Conservation (phyloP, 2,888 invertebrate species). For the Penaeus monodon region DNA sequence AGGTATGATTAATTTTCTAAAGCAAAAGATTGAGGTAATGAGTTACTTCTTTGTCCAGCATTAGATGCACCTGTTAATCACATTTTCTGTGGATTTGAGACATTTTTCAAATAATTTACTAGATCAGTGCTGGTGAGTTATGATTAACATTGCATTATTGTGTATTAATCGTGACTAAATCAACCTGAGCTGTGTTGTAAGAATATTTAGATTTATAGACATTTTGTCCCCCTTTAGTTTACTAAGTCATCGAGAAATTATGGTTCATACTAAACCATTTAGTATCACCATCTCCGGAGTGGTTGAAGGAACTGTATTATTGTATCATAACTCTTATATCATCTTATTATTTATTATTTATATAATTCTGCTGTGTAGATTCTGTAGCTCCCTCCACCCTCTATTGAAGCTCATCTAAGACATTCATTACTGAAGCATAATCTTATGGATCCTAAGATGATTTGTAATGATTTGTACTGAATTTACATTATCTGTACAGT, state of each 20-base stretch:
- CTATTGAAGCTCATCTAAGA: slow-evolving; percentile 39
- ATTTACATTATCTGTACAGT: slow-evolving; percentile 60
- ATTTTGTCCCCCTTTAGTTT: background rate
- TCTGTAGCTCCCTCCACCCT: slow-evolving; percentile 25
- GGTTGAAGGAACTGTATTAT: slow-evolving; percentile 51
- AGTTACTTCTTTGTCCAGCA: no score
- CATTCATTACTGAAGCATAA: slow-evolving; percentile 37
- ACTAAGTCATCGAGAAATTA: background rate
- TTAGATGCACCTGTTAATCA: no score
- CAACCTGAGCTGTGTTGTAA: background rate
- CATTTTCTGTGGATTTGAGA: no score
- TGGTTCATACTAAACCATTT: background rate
- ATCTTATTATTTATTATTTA: slow-evolving; percentile 44
- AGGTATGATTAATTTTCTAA: no score
- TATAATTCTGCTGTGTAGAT: slow-evolving; percentile 30
- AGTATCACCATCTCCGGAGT: slow-evolving; percentile 37
- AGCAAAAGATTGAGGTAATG: no score
- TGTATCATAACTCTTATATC: slow-evolving; percentile 43
- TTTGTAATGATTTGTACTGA: slow-evolving; percentile 62
- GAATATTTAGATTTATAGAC: slow-evolving; percentile 13
- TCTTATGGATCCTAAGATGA: slow-evolving; percentile 36
- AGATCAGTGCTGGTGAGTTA: no score
- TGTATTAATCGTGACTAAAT: no score
- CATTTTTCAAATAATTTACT: no score
- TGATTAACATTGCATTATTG: no score